These are phyloP conservation scores for Zaprionus obscuricornis DNA, from an alignment of 2,888 invertebrate genomes.

Conservation along the genomic window DNA sequence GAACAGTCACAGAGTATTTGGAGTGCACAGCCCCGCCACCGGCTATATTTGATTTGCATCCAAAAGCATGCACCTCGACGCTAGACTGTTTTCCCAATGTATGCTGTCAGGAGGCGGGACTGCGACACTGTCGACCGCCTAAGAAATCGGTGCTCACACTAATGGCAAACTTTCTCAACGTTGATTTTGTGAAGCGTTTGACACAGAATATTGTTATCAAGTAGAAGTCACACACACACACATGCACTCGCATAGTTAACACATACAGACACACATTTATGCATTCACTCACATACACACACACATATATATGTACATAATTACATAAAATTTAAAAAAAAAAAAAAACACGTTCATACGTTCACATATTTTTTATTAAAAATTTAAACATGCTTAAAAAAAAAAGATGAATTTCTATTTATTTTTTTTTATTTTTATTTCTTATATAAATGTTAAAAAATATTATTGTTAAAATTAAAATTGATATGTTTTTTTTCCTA, in stretches of 20 bases:
- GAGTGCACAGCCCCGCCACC: slow-evolving; percentile 90
- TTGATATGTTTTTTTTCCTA: no score
- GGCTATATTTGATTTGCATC: slow-evolving; percentile 88
- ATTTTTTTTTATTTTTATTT: no score
- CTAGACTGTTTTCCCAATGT: slow-evolving; percentile 91
- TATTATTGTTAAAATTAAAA: no score
- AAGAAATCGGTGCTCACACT: slow-evolving; percentile 88
- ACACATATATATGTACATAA: neutral
- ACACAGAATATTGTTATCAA: slow-evolving; percentile 83
- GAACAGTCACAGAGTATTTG: slow-evolving; percentile 86
- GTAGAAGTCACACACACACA: no score
- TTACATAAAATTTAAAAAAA: slow-evolving; percentile 9
- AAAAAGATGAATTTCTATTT: no score
- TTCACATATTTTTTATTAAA: slow-evolving; percentile 1
- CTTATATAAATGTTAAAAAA: no score
- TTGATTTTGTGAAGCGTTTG: slow-evolving; percentile 82
- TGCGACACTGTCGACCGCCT: slow-evolving; percentile 89
- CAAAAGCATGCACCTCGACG: slow-evolving; percentile 88
- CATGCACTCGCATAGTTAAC: neutral
- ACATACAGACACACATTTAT: neutral
- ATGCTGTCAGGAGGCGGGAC: slow-evolving; percentile 90
- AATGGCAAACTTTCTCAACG: slow-evolving; percentile 85
- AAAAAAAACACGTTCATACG: slow-evolving; percentile 32
- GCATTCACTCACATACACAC: neutral
- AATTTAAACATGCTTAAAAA: neutral